Percentiles rank a stretch among this genome's conserved stretches.
Evolutionary conservation across 2,113 vertebrate genomes (phyloP).

Genomic region (Progne subis): DNA sequence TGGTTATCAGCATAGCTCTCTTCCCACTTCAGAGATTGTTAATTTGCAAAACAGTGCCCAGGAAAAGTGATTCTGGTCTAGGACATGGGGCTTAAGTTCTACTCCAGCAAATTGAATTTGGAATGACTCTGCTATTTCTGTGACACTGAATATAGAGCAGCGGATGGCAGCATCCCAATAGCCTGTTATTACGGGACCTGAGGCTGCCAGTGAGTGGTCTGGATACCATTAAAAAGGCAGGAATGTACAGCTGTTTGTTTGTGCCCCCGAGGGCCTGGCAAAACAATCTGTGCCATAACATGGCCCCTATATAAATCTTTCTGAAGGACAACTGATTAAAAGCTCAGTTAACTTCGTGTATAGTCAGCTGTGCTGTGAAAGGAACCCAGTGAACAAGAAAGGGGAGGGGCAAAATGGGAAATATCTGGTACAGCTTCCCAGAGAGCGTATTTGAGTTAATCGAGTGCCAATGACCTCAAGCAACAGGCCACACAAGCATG

Average conservation of each 20-base stretch:
- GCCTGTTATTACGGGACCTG: slow-evolving; percentile 73
- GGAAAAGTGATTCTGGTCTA: slow-evolving; percentile 43
- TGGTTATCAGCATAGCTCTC: slow-evolving; percentile 54
- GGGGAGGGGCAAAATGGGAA: neutral
- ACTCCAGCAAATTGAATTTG: slow-evolving; percentile 67
- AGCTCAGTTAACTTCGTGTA: neutral
- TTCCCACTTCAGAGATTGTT: neutral
- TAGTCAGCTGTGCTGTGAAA: neutral
- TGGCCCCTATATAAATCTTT: slow-evolving; percentile 23
- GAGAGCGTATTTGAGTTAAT: neutral
- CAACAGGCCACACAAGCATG: neutral
- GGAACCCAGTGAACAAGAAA: neutral
- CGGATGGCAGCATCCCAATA: slow-evolving; percentile 67
- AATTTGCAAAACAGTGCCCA: slow-evolving; percentile 41
- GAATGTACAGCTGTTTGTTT: slow-evolving; percentile 75
- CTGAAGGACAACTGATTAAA: slow-evolving; percentile 15
- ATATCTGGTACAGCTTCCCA: neutral
- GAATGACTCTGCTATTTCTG: slow-evolving; percentile 79
- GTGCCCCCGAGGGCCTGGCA: slow-evolving; percentile 27
- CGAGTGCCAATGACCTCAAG: neutral
- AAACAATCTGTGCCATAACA: neutral
- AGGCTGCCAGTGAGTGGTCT: slow-evolving; percentile 56
- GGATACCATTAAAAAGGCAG: slow-evolving; percentile 60
- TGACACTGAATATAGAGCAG: slow-evolving; percentile 68
- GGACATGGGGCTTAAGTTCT: slow-evolving; percentile 67